These are phyloP conservation scores for Amblyteles armatorius DNA, from an alignment of 2,888 invertebrate genomes.

Conservation along the genomic window DNA sequence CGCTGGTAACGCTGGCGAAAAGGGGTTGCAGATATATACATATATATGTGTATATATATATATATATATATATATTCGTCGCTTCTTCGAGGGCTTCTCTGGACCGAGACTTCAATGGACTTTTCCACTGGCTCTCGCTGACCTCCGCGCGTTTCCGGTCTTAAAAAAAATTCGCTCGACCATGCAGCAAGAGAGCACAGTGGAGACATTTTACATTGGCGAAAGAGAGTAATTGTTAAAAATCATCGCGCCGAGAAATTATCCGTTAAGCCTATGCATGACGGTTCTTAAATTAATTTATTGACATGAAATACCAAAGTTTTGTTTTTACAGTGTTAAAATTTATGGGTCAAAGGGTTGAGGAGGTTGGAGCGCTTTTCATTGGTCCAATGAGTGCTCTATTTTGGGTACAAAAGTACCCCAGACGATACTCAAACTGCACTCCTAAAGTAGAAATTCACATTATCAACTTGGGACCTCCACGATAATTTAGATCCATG, in stretches of 20 bases:
- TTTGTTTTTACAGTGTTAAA: no score
- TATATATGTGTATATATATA: no score
- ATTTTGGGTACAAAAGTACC: no score
- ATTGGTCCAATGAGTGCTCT: no score
- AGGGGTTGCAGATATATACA: constrained; percentile 44
- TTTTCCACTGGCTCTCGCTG: constrained; percentile 60
- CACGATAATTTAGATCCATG: no score
- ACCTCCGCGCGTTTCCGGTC: constrained; percentile 23
- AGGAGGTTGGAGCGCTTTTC: no score
- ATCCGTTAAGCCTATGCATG: constrained; percentile 42
- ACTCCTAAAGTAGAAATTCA: no score
- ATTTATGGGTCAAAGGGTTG: no score
- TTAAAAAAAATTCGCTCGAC: constrained; percentile 16
- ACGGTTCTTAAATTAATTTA: no score
- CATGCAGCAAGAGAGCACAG: constrained; percentile 67
- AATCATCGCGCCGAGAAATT: constrained; percentile 71
- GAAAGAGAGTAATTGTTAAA: constrained; percentile 76
- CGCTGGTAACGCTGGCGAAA: constrained; percentile 45
- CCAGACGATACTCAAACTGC: no score
- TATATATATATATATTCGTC: constrained; percentile 3
- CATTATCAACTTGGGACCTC: no score
- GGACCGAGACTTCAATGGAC: constrained; percentile 77
- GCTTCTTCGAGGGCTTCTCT: constrained; percentile 71
- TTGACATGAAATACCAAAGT: no score
- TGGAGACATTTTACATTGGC: constrained; percentile 68